Base-by-base conservation (phyloP, 2,797 vertebrate species). In the Pogonophryne albipinna region DNA sequence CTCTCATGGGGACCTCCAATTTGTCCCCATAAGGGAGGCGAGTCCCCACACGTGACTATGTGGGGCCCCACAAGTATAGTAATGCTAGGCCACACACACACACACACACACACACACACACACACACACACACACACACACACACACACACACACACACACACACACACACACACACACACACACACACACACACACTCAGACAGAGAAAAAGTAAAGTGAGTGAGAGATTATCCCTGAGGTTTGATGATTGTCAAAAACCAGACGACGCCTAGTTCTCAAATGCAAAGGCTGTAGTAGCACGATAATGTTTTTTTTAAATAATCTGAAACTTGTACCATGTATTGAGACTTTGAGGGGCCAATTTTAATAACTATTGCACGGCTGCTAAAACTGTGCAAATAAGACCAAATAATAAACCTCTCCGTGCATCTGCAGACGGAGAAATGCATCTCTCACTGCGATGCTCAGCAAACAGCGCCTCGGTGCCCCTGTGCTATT, bases 181-280 rank as follows among this genome's bases (percentile, higher is more conserved):
- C 14, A 59, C 46, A 68, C 42, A 47, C 53, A 51, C 47, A 61
- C 66, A 47, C 71, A 80, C 74, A 72, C 19, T 59, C 16, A 47
- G 1, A 27, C 27, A 27, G 27, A 27, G 27, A 27, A 19, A 64
- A 44, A 31, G 31, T 74, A 60, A 74, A 63, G 46, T 34, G 34
- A 34, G 34, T 34, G 34, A 34, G 34, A 17, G 27, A 71, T 77
- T 60, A 76, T 76, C 68, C 75, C 73, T 50, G 16, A 83, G 83
- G 83, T 83, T 68, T 51, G 46, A 80, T 66, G 70, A 55, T 52
- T 77, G 62, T 76, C 71, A 81, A 71, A 71, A 80, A 71, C 60
- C 84, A 75, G 67, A 65, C 59, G 51, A 64, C 62, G 66, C 51
- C 62, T 57, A 17, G 41, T 44, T 63, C 8, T 65, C 19, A 34